Base-by-base conservation (phyloP, 2,888 invertebrate species). In the Eumerus sabulonum region DNA sequence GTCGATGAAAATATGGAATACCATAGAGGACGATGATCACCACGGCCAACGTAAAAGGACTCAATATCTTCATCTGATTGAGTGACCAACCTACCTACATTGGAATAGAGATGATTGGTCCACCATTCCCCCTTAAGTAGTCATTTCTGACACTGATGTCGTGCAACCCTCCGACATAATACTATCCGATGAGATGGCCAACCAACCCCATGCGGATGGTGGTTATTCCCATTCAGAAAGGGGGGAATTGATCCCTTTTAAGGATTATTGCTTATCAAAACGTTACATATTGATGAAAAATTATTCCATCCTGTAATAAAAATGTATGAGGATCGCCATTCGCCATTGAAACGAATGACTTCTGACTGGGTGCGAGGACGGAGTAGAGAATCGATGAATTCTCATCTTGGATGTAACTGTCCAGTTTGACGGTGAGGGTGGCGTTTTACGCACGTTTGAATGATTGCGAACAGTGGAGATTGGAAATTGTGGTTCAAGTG, bases 201-300 rank as follows among this genome's bases (percentile, higher is more conserved):
- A 7, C 27, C 42, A 71, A 38, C 48, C 53, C 19, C 16, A 50
- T 27, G 50, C 45, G 48, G 12, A 7, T 60, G 48, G 9, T 60
- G 48, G 73, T 12, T n/a, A 27, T 27, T 27, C 27, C 27, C 27
- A 27, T 27, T 38, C 35, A 42, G 48, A 44, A 63, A 16, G 54
- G 48, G 27, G 27, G 50, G 64, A 81, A 77, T 76, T 82, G 82
- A 82, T 82, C 82, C 82, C 82, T 77, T 82, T 82, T 82, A 82
- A 74, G 82, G 82, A 82, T 82, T 82, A 82, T 82, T 81, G 82
- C 76, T 82, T 82, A 82, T 82, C 82, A 82, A 82, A 82, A 74
- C 81, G 81, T 82, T 81, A 82, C 82, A 82, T 82, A 82, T 81
- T 82, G 82, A 82, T 82, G 82, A 82, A 82, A 82, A 77, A 82